These are phyloP conservation scores for Steinernema carpocapsae DNA, from an alignment of 2,888 invertebrate genomes.

Conservation along the genomic window DNA sequence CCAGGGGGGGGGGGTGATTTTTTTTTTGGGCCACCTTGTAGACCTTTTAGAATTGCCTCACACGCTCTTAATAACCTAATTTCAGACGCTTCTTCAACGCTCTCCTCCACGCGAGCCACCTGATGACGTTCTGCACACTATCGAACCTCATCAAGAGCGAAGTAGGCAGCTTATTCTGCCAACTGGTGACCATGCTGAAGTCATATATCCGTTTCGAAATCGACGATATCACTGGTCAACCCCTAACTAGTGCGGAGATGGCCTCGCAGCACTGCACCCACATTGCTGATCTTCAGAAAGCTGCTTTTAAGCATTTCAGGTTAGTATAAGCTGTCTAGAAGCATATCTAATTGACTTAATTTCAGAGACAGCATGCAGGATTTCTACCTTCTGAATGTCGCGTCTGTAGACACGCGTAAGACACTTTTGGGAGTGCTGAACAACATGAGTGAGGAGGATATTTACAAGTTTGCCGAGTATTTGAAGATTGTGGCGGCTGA, in stretches of 20 bases:
- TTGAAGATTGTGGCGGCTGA: constrained; percentile 81
- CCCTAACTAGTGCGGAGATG: constrained; percentile 73
- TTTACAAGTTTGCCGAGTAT: constrained; percentile 85
- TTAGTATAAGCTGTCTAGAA: constrained; percentile 25
- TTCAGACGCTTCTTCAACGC: constrained; percentile 89
- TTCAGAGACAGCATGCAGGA: constrained; percentile 74
- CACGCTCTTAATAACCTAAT: too few species aligned
- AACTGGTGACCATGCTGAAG: constrained; percentile 91
- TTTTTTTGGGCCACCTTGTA: too few species aligned
- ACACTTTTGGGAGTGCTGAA: constrained; percentile 74
- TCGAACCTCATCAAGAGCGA: constrained; percentile 75
- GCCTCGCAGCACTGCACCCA: constrained; percentile 88
- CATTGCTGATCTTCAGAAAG: constrained; percentile 90
- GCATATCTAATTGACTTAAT: background rate
- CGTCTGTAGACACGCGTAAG: constrained; percentile 88
- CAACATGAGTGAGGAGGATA: constrained; percentile 73
- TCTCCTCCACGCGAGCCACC: constrained; percentile 89
- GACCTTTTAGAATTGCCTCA: too few species aligned
- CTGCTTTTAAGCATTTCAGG: constrained; percentile 78
- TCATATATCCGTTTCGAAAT: constrained; percentile 97
- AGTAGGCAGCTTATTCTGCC: constrained; percentile 70
- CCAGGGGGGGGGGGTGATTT: too few species aligned
- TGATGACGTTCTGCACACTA: constrained; percentile 86
- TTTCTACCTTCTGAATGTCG: constrained; percentile 90
- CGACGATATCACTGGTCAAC: constrained; percentile 76